phyloP scores from a whole-genome alignment of 2,797 vertebrate genomes.

The Helarctos malayanus region DNA sequence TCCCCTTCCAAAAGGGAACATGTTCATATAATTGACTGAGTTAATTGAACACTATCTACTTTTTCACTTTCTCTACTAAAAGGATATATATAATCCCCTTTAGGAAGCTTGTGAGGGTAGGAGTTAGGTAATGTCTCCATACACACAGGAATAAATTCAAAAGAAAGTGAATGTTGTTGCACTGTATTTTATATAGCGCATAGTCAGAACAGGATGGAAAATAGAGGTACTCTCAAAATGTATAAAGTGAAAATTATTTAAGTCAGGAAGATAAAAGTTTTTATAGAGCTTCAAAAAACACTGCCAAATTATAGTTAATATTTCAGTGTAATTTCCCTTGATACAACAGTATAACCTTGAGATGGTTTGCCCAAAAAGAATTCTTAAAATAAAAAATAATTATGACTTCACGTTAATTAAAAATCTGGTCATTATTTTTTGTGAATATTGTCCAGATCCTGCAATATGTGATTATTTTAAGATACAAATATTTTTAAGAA shows the following conservation, averaged over 20 bases:
- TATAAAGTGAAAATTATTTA: background rate
- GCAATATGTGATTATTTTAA: background rate
- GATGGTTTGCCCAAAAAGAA: background rate
- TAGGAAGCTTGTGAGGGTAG: background rate
- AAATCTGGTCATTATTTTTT: background rate
- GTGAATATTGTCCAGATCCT: background rate
- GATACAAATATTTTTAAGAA: conserved; percentile 31
- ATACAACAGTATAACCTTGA: background rate
- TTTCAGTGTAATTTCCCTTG: background rate
- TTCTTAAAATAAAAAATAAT: conserved; percentile 21
- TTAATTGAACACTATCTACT: background rate
- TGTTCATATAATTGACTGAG: background rate
- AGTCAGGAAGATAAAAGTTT: background rate
- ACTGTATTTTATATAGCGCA: background rate
- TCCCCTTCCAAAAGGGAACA: background rate
- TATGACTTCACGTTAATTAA: background rate
- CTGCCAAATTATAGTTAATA: background rate
- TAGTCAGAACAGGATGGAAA: background rate
- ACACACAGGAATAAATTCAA: background rate
- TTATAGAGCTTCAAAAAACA: background rate
- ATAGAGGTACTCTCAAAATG: background rate
- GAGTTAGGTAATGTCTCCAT: background rate
- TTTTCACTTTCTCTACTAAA: conserved; percentile 43
- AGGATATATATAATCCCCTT: background rate
- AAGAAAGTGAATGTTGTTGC: background rate